These are phyloP conservation scores for Apostichopus leukothele DNA, from an alignment of 53 echinoderm and acorn worm genomes.

Conservation along the genomic window DNA sequence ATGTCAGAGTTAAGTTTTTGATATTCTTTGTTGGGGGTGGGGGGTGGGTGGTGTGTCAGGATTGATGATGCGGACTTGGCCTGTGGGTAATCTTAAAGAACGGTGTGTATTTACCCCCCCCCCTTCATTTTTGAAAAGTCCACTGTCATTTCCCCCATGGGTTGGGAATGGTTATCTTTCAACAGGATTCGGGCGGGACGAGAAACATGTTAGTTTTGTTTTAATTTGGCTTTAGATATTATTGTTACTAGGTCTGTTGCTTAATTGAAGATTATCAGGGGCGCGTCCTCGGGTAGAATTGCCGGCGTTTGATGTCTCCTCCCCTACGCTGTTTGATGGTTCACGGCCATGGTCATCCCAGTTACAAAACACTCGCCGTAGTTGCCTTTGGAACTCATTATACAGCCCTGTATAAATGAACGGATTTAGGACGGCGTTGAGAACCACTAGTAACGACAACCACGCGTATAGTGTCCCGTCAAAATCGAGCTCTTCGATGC, in stretches of 20 bases:
- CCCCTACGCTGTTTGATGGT: background rate
- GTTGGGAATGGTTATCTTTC: too few relatives aligned
- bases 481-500: background rate
- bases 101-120: too few relatives aligned
- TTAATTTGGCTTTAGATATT: too few relatives aligned
- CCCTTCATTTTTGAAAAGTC: too few relatives aligned
- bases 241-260: too few relatives aligned
- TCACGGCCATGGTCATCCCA: background rate
- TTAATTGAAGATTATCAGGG: too few relatives aligned
- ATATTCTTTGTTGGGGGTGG: background rate
- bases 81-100: too few relatives aligned
- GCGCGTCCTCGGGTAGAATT: background rate
- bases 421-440: slow-evolving; percentile 16
- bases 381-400: background rate
- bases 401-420: slow-evolving; percentile 11
- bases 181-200: too few relatives aligned
- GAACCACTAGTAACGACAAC: background rate
- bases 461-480: background rate
- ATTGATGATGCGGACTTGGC: too few relatives aligned
- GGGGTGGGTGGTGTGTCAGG: too few relatives aligned
- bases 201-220: too few relatives aligned
- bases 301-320: background rate
- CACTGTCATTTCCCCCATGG: too few relatives aligned
- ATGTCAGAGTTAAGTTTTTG: background rate
- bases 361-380: background rate